A percentile compares a stretch with the other conserved stretches of the same genome.
phyloP scores from a whole-genome alignment of 2,797 vertebrate species.

The Pagetopsis macropterus region DNA sequence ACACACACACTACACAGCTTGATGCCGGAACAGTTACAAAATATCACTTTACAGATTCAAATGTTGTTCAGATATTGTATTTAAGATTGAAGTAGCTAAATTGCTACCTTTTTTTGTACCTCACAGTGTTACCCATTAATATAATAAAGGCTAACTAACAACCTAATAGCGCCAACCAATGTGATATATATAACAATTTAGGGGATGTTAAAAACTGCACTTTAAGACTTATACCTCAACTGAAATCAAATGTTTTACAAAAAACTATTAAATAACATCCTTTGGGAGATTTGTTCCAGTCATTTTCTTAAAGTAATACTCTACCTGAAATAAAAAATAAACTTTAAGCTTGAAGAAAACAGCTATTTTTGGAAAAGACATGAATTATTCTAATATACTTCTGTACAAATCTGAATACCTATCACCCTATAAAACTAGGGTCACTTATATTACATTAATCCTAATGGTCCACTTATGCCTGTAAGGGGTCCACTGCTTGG shows the following conservation, averaged over 20 bases:
- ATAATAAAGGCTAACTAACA: slow-evolving; percentile 4
- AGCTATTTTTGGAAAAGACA: slow-evolving; percentile 38
- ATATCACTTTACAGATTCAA: slow-evolving; percentile 24
- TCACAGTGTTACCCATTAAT: slow-evolving; percentile 1
- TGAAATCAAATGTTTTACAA: slow-evolving; percentile 26
- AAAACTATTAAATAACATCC: slow-evolving; percentile 37
- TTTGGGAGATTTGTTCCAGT: slow-evolving; percentile 45
- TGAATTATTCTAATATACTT: slow-evolving; percentile 29
- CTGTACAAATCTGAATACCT: slow-evolving; percentile 48
- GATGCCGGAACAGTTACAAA: slow-evolving; percentile 6
- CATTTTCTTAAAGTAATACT: slow-evolving; percentile 36
- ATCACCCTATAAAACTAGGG: slow-evolving; percentile 83
- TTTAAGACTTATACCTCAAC: neutral
- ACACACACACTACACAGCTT: slow-evolving; percentile 23
- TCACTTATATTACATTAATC: slow-evolving; percentile 31
- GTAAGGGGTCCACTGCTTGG: slow-evolving; percentile 22
- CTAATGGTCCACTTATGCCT: slow-evolving; percentile 35
- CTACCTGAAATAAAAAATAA: slow-evolving; percentile 37
- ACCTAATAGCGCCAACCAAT: neutral
- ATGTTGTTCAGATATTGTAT: neutral
- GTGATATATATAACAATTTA: slow-evolving; percentile 14
- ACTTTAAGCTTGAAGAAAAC: slow-evolving; percentile 15
- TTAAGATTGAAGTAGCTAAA: slow-evolving; percentile 2
- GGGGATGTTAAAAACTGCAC: slow-evolving; percentile 12
- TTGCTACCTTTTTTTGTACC: neutral